Percentiles rank a stretch among this genome's conserved stretches.
phyloP scores from a whole-genome alignment of 1,140 invertebrate species.

The Hirudo medicinalis region DNA sequence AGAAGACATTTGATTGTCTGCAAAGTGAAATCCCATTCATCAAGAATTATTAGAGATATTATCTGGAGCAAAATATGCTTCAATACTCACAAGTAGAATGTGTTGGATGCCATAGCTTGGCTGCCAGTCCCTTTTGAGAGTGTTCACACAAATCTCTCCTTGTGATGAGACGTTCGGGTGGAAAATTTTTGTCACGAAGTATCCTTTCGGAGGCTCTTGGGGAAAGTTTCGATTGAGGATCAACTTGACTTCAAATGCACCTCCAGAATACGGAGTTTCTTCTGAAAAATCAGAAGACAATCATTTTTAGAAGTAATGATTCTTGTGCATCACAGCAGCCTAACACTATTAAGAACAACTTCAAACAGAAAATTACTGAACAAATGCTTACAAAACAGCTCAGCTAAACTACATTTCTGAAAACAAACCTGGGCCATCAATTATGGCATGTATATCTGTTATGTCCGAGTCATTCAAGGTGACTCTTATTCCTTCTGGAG shows the following conservation, averaged over 20 bases:
- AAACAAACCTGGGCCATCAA: conserved; percentile 64
- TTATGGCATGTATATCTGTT: conserved; percentile 77
- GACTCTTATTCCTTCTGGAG: conserved; percentile 76
- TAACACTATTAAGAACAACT: not conserved
- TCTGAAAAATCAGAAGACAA: conserved; percentile 30
- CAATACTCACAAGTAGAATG: conserved; percentile 60
- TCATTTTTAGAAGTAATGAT: too few species aligned
- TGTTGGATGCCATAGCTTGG: conserved; percentile 88
- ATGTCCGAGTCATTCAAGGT: conserved; percentile 76
- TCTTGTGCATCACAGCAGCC: too few species aligned
- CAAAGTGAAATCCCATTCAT: conserved; percentile 5
- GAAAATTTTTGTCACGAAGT: conserved; percentile 90
- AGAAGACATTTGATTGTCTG: conserved; percentile 79
- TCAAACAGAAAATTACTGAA: not conserved
- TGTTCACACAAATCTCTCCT: conserved; percentile 95
- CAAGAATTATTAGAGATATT: not conserved
- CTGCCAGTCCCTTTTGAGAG: conserved; percentile 89
- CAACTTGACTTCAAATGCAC: conserved; percentile 65
- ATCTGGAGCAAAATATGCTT: too few species aligned
- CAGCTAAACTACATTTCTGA: not conserved
- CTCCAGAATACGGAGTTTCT: conserved; percentile 41
- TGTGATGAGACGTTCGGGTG: conserved; percentile 87
- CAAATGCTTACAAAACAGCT: not conserved
- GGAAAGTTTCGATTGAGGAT: conserved; percentile 85
- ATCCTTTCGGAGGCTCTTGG: conserved; percentile 78